Evolutionary conservation across 2,888 invertebrate species (phyloP).

Genomic region (Tryphoninae sp.): DNA sequence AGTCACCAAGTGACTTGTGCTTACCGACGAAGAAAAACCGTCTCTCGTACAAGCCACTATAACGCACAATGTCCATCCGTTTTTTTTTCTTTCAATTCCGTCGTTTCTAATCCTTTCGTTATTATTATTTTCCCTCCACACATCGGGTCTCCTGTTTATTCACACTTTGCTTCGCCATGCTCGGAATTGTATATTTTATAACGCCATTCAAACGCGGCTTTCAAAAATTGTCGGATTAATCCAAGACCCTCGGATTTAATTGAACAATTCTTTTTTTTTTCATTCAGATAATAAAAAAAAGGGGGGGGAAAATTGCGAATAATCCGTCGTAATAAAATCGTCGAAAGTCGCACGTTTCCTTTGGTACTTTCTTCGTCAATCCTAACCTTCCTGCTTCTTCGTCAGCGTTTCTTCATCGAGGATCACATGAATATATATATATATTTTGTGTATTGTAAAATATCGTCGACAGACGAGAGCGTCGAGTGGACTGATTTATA

Average conservation of each 20-base stretch:
- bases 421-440: not conserved
- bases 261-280: slow-evolving; percentile 1
- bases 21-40: slow-evolving; percentile 50
- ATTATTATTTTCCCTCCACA: slow-evolving; percentile 47
- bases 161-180: slow-evolving; percentile 28
- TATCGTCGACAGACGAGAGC: slow-evolving; percentile 28
- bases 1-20: slow-evolving; percentile 59
- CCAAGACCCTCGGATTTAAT: slow-evolving; percentile 4
- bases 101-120: slow-evolving; percentile 57
- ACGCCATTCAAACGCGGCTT: not conserved
- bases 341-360: not conserved
- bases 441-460: not conserved
- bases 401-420: slow-evolving; percentile 38
- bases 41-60: slow-evolving; percentile 4
- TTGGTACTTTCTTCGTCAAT: slow-evolving; percentile 11
- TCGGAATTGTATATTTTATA: not conserved
- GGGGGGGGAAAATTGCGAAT: not conserved
- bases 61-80: slow-evolving; percentile 31
- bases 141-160: slow-evolving; percentile 18
- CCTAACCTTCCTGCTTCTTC: slow-evolving; percentile 18
- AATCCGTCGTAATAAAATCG: not conserved
- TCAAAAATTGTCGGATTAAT: slow-evolving; percentile 33
- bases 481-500: slow-evolving; percentile 78
- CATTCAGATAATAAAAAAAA: no score
- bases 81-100: slow-evolving; percentile 22